Evolutionary conservation across 1,140 invertebrate species (phyloP).

Genomic region (Drosophila bipectinata): DNA sequence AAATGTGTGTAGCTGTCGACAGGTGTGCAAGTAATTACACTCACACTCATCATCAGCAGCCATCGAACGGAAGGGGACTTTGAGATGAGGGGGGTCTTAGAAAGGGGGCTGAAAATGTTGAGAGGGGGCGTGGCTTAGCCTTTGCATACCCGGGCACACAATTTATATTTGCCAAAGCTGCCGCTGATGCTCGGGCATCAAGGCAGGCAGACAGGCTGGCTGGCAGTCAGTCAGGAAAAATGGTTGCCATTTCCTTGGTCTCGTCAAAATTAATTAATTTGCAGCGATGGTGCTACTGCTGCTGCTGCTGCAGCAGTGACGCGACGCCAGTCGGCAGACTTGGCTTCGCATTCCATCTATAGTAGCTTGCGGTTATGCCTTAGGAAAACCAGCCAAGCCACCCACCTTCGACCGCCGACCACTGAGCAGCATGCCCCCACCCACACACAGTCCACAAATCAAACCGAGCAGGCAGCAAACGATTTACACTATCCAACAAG

Average conservation of each 20-base stretch:
- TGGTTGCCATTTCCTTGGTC: slow-evolving; percentile 72
- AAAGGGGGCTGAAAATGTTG: slow-evolving; percentile 1
- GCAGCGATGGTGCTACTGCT: slow-evolving; percentile 22
- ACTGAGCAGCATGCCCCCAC: slow-evolving; percentile 1
- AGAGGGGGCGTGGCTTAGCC: slow-evolving; percentile 18
- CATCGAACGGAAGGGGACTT: slow-evolving; percentile 9
- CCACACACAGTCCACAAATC: slow-evolving; percentile 52
- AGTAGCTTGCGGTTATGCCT: slow-evolving; percentile 51
- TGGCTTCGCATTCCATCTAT: slow-evolving; percentile 39
- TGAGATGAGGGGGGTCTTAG: not conserved
- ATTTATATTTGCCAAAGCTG: slow-evolving; percentile 79
- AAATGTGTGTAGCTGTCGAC: slow-evolving; percentile 79
- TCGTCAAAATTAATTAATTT: slow-evolving; percentile 83
- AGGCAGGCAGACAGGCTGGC: slow-evolving; percentile 13
- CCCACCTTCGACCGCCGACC: not conserved
- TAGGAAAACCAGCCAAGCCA: slow-evolving; percentile 25
- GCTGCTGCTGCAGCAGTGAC: slow-evolving; percentile 18
- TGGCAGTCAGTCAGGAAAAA: slow-evolving; percentile 60
- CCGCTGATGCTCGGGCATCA: slow-evolving; percentile 40
- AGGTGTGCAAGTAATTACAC: slow-evolving; percentile 82
- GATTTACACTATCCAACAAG: slow-evolving; percentile 52
- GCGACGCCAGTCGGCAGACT: slow-evolving; percentile 43
- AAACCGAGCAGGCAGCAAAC: slow-evolving; percentile 49
- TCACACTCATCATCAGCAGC: slow-evolving; percentile 65
- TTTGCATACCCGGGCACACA: slow-evolving; percentile 72